Evolutionary conservation across 2,888 invertebrate species (phyloP), one percentile per base, ranked within the genome.

Genomic region (Melanostoma mellinum): DNA sequence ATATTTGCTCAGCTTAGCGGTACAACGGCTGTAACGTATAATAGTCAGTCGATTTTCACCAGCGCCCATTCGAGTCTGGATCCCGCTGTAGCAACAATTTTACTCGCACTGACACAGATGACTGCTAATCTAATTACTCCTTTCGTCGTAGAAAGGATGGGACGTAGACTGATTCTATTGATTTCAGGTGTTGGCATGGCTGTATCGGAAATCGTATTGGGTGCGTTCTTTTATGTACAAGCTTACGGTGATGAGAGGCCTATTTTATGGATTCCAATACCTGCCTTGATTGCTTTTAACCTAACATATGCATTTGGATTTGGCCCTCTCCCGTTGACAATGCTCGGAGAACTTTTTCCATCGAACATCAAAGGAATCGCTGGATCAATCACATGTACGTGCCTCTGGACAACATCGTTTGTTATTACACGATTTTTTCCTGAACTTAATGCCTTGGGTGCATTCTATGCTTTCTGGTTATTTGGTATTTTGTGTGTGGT

Each of bases 1-100:
- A 91, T 94, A 86, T 95, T 97, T 91, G 97, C 98, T 89, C 98
- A 98, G 90, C 92, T 97, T 84, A 94, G 94, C 1, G 96, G 96
- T 0, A 95, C 96, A 87, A 96, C 96, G 89, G 95, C 95, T 0
- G 94, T 97, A 0, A 92, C 96, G 2, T 96, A 96, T 90, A 96
- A 96, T 90, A 94, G 95, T 87, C 94, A 95, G 86, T 92, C 91
- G 46, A 96, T 96, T 87, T 96, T 96, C 88, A 88, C 91, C 2
- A 93, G 93, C 2, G 94, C 97, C 0, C 94, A 94, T 2, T 93
- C 94, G 0, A 88, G 91, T 0, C 87, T 96, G 1, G 92, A 94
- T 46, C 92, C 95, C 0, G 92, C 94, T 4, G 88, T 94, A 20
- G 94, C 95, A 0, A 94, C 96, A 3, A 96, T 97, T 60, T 94